A percentile compares a stretch with the other conserved stretches of the same genome.
These are phyloP conservation scores for Casuarius casuarius DNA, from an alignment of 2,113 vertebrate genomes.

Conservation along the genomic window DNA sequence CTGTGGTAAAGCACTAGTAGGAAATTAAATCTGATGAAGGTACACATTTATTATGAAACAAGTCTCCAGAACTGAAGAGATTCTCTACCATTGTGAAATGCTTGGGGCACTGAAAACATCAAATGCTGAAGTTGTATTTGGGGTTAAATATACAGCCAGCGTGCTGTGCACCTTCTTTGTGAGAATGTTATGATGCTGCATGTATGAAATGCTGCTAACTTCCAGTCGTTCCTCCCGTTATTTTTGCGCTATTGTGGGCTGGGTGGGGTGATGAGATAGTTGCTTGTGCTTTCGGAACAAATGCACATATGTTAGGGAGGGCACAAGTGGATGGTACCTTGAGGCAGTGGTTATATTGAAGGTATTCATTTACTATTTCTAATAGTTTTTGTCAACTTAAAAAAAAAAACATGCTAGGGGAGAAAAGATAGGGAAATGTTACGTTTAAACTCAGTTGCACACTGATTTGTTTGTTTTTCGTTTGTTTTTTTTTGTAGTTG, in stretches of 20 bases:
- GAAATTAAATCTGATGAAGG: not conserved
- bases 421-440: constrained; percentile 72
- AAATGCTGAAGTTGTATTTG: not conserved
- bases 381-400: constrained; percentile 75
- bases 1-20: not conserved
- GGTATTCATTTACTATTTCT: constrained; percentile 75
- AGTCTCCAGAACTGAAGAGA: not conserved
- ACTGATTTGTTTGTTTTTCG: constrained; percentile 54
- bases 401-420: constrained; percentile 71
- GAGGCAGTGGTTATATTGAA: constrained; percentile 64
- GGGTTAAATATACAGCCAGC: not conserved
- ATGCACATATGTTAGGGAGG: constrained; percentile 41
- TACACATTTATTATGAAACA: not conserved
- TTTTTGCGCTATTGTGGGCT: constrained; percentile 7
- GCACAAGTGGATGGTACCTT: constrained; percentile 44
- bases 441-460: constrained; percentile 73
- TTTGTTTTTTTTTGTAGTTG: constrained; percentile 50
- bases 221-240: not conserved
- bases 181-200: not conserved
- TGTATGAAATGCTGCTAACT: not conserved
- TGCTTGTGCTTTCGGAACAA: constrained; percentile 59
- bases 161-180: not conserved
- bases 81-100: not conserved
- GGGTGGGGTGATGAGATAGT: constrained; percentile 58
- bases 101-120: not conserved